A percentile compares a stretch with the other conserved stretches of the same genome.
These are phyloP conservation scores for Sitophilus oryzae DNA, from an alignment of 1,140 invertebrate species.

Conservation along the genomic window DNA sequence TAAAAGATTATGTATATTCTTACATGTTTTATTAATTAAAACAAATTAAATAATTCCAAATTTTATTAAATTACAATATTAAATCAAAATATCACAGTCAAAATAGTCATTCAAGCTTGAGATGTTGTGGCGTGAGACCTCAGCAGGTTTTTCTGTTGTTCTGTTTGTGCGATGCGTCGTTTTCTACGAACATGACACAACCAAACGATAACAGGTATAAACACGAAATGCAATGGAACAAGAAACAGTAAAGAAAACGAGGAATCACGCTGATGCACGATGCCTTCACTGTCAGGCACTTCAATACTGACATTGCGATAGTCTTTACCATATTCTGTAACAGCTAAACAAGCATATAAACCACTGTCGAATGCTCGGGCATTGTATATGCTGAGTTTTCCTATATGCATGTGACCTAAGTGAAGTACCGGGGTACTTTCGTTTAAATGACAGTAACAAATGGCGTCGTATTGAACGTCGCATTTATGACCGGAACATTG, in stretches of 20 bases:
- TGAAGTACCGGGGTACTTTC: slow-evolving; percentile 18
- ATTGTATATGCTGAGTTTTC: slow-evolving; percentile 38
- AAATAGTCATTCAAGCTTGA: not conserved
- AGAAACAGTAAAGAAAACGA: slow-evolving; percentile 34
- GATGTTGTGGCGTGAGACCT: not conserved
- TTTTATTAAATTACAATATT: too few species aligned
- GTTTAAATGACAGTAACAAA: slow-evolving; percentile 33
- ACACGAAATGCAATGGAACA: slow-evolving; percentile 31
- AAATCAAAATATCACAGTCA: not conserved
- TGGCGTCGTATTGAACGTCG: slow-evolving; percentile 29
- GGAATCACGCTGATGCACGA: slow-evolving; percentile 6
- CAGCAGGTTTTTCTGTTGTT: slow-evolving; percentile 20
- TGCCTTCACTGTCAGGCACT: slow-evolving; percentile 21
- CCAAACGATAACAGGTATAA: slow-evolving; percentile 33
- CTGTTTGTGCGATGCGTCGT: slow-evolving; percentile 2
- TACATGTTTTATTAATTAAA: too few species aligned
- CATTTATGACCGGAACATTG: slow-evolving; percentile 31
- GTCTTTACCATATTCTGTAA: slow-evolving; percentile 33
- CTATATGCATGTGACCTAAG: slow-evolving; percentile 32
- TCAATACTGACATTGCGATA: slow-evolving; percentile 30
- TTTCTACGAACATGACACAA: slow-evolving; percentile 35
- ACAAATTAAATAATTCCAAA: too few species aligned
- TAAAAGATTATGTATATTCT: too few species aligned
- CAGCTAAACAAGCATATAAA: slow-evolving; percentile 37
- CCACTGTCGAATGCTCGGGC: slow-evolving; percentile 32